phyloP scores from a whole-genome alignment of 1,140 invertebrate genomes.

The Scaptomyza graminum region DNA sequence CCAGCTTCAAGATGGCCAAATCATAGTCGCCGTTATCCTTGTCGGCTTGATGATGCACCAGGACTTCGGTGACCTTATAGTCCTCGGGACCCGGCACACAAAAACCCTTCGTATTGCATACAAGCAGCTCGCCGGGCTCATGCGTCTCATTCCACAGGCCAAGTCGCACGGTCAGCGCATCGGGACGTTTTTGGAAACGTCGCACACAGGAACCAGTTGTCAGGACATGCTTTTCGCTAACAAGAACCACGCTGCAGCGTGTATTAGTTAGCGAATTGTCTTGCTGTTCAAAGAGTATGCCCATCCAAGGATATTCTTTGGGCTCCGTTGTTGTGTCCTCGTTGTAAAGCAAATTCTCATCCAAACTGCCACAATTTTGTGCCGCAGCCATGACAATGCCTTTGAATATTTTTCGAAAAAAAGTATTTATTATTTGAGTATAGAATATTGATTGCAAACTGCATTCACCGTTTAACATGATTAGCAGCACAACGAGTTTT shows the following conservation, averaged over 20 bases:
- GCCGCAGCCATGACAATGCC: slow-evolving; percentile 4
- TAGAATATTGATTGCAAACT: background rate
- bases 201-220: slow-evolving; percentile 53
- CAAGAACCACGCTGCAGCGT: slow-evolving; percentile 53
- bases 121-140: slow-evolving; percentile 17
- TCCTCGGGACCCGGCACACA: slow-evolving; percentile 52
- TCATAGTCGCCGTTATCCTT: slow-evolving; percentile 56
- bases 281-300: slow-evolving; percentile 30
- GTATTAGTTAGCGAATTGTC: background rate
- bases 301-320: slow-evolving; percentile 58
- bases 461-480: slow-evolving; percentile 36
- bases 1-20: slow-evolving; percentile 49
- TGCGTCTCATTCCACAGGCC: slow-evolving; percentile 49
- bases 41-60: slow-evolving; percentile 51
- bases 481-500: slow-evolving; percentile 46
- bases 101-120: slow-evolving; percentile 57
- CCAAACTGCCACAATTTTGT: slow-evolving; percentile 40
- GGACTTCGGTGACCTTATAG: slow-evolving; percentile 35
- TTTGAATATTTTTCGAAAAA: background rate
- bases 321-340: slow-evolving; percentile 32
- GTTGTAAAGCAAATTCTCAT: slow-evolving; percentile 47
- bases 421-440: background rate
- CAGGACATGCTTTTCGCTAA: slow-evolving; percentile 46
- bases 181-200: slow-evolving; percentile 19
- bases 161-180: slow-evolving; percentile 36